A percentile compares a stretch with the other conserved stretches of the same genome.
Conservation (phyloP, 2,797 vertebrate species). For the Vespertilio murinus region DNA sequence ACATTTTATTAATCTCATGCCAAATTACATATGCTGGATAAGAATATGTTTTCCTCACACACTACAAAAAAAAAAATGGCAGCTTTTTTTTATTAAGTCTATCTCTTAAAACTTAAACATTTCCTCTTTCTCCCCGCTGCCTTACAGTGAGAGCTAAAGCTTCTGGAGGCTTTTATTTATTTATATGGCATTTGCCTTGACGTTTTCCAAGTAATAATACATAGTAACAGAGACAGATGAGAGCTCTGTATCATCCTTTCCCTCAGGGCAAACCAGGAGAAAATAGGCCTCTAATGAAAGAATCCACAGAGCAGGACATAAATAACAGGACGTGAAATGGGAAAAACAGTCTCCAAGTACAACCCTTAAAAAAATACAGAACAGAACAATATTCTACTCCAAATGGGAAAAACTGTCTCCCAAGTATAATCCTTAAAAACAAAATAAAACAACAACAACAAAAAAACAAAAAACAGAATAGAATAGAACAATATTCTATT, state of each 20-base stretch:
- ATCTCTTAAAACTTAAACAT: conserved; percentile 61
- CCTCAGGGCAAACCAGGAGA: conserved; percentile 39
- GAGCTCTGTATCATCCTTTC: conserved; percentile 60
- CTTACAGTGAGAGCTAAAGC: conserved; percentile 49
- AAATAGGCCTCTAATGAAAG: conserved; percentile 53
- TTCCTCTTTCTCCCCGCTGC: conserved; percentile 5
- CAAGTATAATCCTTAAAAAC: conserved; percentile 12
- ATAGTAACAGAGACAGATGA: conserved; percentile 64
- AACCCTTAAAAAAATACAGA: conserved; percentile 48
- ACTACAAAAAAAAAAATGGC: conserved; percentile 48
- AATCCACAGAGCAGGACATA: conserved; percentile 18
- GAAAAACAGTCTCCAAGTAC: neutral
- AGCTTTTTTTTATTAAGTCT: conserved; percentile 55
- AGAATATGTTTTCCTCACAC: conserved; percentile 29
- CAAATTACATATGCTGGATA: conserved; percentile 24
- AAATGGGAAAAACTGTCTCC: neutral
- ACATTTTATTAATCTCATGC: conserved; percentile 29
- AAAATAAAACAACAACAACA: too few species aligned
- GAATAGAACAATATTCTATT: neutral
- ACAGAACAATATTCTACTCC: neutral
- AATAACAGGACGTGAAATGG: conserved; percentile 52
- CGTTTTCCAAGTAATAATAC: conserved; percentile 68
- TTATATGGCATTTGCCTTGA: conserved; percentile 76
- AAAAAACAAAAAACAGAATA: conserved; percentile 38
- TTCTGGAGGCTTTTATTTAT: conserved; percentile 70